phyloP scores from a whole-genome alignment of 2,797 vertebrate genomes.

The Rhincodon typus region DNA sequence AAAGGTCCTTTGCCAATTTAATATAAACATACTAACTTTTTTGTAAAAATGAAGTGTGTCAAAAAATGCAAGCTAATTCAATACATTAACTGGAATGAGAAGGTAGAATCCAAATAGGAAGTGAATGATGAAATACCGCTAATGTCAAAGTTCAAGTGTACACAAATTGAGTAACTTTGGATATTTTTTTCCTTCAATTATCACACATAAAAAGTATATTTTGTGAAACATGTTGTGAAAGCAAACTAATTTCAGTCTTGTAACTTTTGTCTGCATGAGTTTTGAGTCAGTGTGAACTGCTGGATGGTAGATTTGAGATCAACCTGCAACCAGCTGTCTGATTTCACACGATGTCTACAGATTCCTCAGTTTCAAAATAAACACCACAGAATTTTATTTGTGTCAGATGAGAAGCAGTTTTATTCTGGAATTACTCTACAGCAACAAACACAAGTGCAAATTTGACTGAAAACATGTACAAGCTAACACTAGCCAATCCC shows the following conservation, averaged over 20 bases:
- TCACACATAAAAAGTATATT: not conserved
- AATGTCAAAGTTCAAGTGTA: not conserved
- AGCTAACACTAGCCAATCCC: conserved; percentile 74
- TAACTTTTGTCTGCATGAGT: not conserved
- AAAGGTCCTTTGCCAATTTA: not conserved
- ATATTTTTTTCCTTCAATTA: not conserved
- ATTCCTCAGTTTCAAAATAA: conserved; percentile 8
- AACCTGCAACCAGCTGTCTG: not conserved
- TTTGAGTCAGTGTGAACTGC: not conserved
- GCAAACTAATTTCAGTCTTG: not conserved
- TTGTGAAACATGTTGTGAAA: not conserved
- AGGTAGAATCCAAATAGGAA: not conserved
- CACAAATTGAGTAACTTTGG: not conserved
- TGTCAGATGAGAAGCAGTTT: conserved; percentile 68
- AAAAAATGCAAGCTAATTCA: not conserved
- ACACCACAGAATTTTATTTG: conserved; percentile 22
- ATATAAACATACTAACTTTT: not conserved
- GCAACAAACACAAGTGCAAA: conserved; percentile 78
- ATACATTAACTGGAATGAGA: not conserved
- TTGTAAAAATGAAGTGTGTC: not conserved
- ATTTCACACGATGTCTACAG: not conserved
- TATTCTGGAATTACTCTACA: conserved; percentile 80
- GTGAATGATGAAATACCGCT: not conserved
- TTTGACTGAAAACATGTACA: conserved; percentile 75
- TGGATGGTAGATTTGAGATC: not conserved